These are phyloP conservation scores for Lanius ludovicianus DNA, from an alignment of 2,113 vertebrate genomes.

Conservation along the genomic window DNA sequence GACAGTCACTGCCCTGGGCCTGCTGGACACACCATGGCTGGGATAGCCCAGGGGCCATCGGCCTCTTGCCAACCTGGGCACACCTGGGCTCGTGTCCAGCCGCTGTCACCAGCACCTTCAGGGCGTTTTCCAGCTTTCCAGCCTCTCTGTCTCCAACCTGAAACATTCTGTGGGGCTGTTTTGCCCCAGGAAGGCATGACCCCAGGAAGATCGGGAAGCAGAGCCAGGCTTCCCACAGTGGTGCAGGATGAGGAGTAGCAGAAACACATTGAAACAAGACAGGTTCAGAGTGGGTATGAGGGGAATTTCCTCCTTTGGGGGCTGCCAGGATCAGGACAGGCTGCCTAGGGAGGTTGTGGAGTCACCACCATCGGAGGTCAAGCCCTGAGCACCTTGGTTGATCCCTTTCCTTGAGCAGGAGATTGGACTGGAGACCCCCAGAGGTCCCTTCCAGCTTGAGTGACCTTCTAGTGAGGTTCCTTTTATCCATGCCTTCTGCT, in stretches of 20 bases:
- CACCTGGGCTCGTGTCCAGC: not conserved
- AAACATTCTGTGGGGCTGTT: not conserved
- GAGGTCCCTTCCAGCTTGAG: not conserved
- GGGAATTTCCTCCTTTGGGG: not conserved
- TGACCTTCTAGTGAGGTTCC: not conserved
- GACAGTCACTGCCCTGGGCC: not conserved
- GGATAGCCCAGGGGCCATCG: not conserved
- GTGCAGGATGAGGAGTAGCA: not conserved
- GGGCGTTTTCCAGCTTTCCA: not conserved
- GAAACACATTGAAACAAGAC: not conserved
- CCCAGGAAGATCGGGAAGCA: not conserved
- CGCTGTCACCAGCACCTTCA: fast-evolving
- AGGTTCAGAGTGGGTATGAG: not conserved
- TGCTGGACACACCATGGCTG: not conserved
- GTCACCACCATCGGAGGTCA: not conserved
- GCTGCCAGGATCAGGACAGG: not conserved
- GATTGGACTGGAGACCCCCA: not conserved
- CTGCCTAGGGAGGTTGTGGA: not conserved
- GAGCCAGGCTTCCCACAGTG: not conserved
- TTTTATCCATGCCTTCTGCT: not conserved
- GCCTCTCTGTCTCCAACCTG: fast-evolving
- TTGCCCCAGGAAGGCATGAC: not conserved
- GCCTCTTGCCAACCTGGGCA: not conserved
- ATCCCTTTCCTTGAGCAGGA: not conserved
- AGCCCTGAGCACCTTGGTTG: not conserved